These are phyloP conservation scores for Ypsolopha scabrella DNA, from an alignment of 2,888 invertebrate species.

Conservation along the genomic window DNA sequence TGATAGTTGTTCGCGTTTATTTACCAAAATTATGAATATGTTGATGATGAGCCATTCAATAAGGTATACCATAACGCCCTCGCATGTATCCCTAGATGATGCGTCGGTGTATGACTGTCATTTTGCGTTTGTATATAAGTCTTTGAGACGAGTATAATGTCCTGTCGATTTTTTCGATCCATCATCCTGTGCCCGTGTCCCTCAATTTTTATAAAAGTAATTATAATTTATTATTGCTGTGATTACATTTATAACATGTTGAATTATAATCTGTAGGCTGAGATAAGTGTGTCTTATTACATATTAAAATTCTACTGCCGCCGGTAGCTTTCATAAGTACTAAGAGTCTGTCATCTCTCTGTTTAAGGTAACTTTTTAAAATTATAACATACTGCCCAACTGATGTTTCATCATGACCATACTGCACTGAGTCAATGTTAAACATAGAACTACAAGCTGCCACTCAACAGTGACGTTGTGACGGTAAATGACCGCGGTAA, in stretches of 20 bases:
- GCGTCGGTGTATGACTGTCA: not conserved
- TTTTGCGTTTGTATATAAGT: constrained; percentile 45
- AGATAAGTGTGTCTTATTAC: constrained; percentile 44
- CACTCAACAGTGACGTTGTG: too few species aligned
- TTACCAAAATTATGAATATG: constrained; percentile 58
- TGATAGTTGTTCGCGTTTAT: constrained; percentile 52
- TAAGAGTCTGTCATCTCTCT: constrained; percentile 20
- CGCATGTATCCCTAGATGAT: not conserved
- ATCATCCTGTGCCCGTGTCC: constrained; percentile 21
- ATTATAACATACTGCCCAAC: constrained; percentile 19
- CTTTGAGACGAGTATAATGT: constrained; percentile 52
- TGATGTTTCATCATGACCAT: constrained; percentile 19
- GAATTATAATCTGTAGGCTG: constrained; percentile 44
- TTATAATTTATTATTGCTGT: constrained; percentile 63
- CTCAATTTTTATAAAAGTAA: not conserved
- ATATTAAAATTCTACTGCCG: constrained; percentile 32
- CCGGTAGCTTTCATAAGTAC: constrained; percentile 30
- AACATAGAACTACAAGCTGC: constrained; percentile 1
- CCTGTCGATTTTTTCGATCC: constrained; percentile 48
- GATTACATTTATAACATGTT: constrained; percentile 63
- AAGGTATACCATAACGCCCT: not conserved
- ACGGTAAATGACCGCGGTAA: too few species aligned
- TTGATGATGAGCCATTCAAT: constrained; percentile 26
- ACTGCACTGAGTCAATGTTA: constrained; percentile 20
- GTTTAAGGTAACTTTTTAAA: constrained; percentile 20